Evolutionary conservation across 2,797 vertebrate species (phyloP), one percentile per base, ranked within the genome.

Genomic region (Mallotus villosus): DNA sequence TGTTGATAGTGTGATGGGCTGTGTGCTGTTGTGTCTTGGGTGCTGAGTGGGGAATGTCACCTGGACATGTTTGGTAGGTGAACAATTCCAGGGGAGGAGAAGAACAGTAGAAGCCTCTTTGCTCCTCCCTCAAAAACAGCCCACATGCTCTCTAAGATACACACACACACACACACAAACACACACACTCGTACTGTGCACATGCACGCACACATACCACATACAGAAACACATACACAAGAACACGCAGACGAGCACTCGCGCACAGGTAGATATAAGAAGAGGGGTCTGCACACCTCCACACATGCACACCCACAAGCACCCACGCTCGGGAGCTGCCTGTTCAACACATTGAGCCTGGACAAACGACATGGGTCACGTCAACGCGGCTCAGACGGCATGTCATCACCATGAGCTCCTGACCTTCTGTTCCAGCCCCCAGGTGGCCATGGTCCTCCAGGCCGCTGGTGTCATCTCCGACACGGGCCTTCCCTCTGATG

Each of bases 21-120:
- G 32, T 6, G 32, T 6, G 32, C 32, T 34, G 32, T 8, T 1
- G 32, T 34, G 32, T 34, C 32, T 34, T 34, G 1, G 2, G 32
- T 34, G 32, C 67, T 81, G 75, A 73, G 64, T 73, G 59, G 11
- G 60, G 14, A 79, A 70, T 74, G 82, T 82, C 77, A 74, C 8
- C 32, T 34, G 32, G 32, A 34, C 32, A 66, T 73, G 78, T 75
- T 81, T 70, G 79, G 70, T 17, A 7, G 49, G 46, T 46, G 72
- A 64, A 70, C 24, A 68, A 81, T 84, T 84, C 84, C 73, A 66
- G 78, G 88, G 87, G 88, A 88, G 78, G 77, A 73, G 25, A 14
- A 27, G 78, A 87, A 87, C 80, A 75, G 79, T 75, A 74, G 73
- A 78, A 83, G 80, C 74, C 53, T 69, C 75, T 79, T 86, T 77